phyloP scores from a whole-genome alignment of 2,888 invertebrate species.

The Cetonia aurata region DNA sequence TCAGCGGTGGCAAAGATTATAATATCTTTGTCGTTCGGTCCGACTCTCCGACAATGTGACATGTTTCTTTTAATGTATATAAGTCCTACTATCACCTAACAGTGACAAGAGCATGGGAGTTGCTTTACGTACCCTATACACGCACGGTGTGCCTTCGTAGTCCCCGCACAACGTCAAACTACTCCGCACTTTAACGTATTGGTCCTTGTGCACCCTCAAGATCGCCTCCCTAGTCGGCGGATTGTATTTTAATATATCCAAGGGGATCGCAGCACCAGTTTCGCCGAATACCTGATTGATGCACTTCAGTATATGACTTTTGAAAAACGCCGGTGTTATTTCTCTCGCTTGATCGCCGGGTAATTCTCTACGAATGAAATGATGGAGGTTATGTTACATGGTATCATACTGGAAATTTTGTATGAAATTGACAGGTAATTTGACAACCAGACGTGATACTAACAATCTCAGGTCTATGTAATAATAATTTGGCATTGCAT shows the following conservation, averaged over 20 bases:
- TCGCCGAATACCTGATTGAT: conserved; percentile 72
- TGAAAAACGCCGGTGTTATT: conserved; percentile 69
- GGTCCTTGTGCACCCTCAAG: conserved; percentile 69
- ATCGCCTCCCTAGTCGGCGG: conserved; percentile 67
- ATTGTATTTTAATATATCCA: conserved; percentile 73
- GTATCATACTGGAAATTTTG: conserved; percentile 43
- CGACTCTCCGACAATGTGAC: conserved; percentile 68
- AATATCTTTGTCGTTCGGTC: conserved; percentile 79
- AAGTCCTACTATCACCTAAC: conserved; percentile 63
- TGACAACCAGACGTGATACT: conserved; percentile 59
- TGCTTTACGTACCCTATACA: conserved; percentile 70
- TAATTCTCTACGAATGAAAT: conserved; percentile 66
- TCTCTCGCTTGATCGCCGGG: conserved; percentile 60
- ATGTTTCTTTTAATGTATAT: conserved; percentile 60
- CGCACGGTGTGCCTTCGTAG: conserved; percentile 69
- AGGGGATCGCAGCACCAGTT: conserved; percentile 68
- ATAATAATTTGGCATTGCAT: conserved; percentile 61
- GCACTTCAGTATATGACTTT: conserved; percentile 70
- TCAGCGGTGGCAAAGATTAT: conserved; percentile 86
- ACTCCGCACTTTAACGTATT: conserved; percentile 71
- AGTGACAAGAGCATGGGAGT: conserved; percentile 65
- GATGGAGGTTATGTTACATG: conserved; percentile 43
- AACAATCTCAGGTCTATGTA: conserved; percentile 72
- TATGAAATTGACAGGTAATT: conserved; percentile 40
- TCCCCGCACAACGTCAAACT: conserved; percentile 70